Evolutionary conservation across 2,113 vertebrate genomes (phyloP), one percentile per base, ranked within the genome.

Genomic region (Corythornis madagascariensis): DNA sequence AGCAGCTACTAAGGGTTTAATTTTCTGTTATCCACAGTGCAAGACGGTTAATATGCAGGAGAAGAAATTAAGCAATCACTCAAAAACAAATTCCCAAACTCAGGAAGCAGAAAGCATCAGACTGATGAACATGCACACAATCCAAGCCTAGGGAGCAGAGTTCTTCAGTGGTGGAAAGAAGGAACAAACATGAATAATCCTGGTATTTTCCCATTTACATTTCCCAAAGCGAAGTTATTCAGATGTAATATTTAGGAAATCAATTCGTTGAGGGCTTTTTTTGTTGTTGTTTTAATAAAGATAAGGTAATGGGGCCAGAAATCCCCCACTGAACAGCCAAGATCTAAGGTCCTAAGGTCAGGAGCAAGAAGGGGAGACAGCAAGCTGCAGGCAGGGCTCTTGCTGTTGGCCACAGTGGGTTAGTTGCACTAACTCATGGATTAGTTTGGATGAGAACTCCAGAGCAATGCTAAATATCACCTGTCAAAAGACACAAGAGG

Each of bases 321-420:
- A 45, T 1, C 8, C 9, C 9, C 35, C 11, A 53, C 5, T 10
- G 24, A 65, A 83, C 75, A 73, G 4, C 2, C 35, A 80, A 69
- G 10, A n/a, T 13, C 18, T 61, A 42, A 31, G 21, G 25, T 28
- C 14, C 18, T 61, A 42, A 31, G 21, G 25, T 28, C 16, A 74
- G 33, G 10, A 72, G 65, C 53, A 69, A 42, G 7, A 22, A 11
- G 4, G 9, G 24, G 35, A 78, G n/a, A 56, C 80, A 52, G 16
- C 29, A 53, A 82, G 48, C 17, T 3, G 5, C 1, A n/a, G 29
- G n/a, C 35, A 35, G 28, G 24, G 35, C 35, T 75, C 53, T 56
- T 3, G 1, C 25, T 0, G 0, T 10, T 24, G 19, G 57, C 69
- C 64, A 16, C n/a, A 76, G 64, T 8, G 43, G 20, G 11, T 16